Conservation (phyloP, 2,797 vertebrate species). For the Pantherophis alleghaniensis region DNA sequence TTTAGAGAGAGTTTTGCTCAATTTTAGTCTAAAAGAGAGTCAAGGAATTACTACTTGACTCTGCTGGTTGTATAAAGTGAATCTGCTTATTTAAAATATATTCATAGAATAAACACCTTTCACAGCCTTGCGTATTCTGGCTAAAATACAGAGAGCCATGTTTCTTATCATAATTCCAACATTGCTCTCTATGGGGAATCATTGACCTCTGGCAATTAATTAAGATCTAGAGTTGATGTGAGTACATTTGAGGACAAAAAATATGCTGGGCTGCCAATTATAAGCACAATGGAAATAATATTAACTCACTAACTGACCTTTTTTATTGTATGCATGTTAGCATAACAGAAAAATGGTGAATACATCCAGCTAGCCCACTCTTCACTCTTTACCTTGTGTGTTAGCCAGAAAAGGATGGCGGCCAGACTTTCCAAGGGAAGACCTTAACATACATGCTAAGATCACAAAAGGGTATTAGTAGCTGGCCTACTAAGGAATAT, state of each 20-base stretch:
- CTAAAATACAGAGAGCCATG: neutral
- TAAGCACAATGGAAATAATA: conserved; percentile 57
- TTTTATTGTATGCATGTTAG: conserved; percentile 54
- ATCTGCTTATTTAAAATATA: neutral
- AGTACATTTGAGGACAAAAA: neutral
- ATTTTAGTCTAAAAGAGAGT: neutral
- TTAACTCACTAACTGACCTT: conserved; percentile 61
- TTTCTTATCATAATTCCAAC: neutral
- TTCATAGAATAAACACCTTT: neutral
- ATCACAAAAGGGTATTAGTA: neutral
- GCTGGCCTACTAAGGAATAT: neutral
- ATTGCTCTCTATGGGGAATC: neutral
- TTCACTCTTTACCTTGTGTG: conserved; percentile 55
- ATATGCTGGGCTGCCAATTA: conserved; percentile 2
- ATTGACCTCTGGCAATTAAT: neutral
- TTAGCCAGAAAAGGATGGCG: conserved; percentile 8
- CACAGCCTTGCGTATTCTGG: neutral
- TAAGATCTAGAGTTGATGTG: neutral
- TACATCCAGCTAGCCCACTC: conserved; percentile 48
- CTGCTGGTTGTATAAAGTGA: neutral
- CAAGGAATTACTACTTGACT: neutral
- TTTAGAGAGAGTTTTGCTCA: neutral
- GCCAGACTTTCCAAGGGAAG: neutral
- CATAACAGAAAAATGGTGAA: conserved; percentile 57
- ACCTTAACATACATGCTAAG: neutral